These are phyloP conservation scores for Parnassius glacialis DNA, from an alignment of 2,888 invertebrate species.

Conservation along the genomic window DNA sequence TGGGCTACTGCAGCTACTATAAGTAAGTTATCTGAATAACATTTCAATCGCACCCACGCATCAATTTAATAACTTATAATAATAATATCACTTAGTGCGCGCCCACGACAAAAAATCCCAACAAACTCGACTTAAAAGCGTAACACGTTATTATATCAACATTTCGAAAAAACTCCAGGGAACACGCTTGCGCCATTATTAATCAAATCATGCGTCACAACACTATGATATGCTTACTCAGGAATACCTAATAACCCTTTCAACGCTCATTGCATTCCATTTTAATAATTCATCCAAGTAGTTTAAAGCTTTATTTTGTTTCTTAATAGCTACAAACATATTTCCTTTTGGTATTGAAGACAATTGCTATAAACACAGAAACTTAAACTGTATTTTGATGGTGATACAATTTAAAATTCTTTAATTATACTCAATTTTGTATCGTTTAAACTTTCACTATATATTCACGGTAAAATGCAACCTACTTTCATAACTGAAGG, in stretches of 20 bases:
- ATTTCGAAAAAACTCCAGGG: slow-evolving; percentile 56
- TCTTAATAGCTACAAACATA: not conserved
- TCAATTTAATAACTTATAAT: slow-evolving; percentile 7
- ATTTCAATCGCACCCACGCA: not conserved
- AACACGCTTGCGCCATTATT: slow-evolving; percentile 75
- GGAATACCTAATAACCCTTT: slow-evolving; percentile 68
- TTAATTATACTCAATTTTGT: slow-evolving; percentile 11
- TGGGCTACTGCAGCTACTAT: not conserved
- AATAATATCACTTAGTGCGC: slow-evolving; percentile 12
- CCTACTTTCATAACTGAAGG: not conserved
- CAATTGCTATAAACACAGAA: not conserved
- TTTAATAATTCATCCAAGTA: slow-evolving; percentile 18
- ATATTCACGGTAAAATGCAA: not conserved
- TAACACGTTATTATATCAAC: slow-evolving; percentile 64
- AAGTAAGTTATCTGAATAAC: not conserved
- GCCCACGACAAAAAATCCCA: slow-evolving; percentile 10
- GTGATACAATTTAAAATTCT: slow-evolving; percentile 37
- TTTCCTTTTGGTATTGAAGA: slow-evolving; percentile 9
- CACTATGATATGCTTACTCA: slow-evolving; percentile 76
- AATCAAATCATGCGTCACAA: slow-evolving; percentile 78
- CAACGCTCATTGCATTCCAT: slow-evolving; percentile 12
- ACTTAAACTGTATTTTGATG: slow-evolving; percentile 5
- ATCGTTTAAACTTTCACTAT: slow-evolving; percentile 2
- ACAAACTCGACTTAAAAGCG: slow-evolving; percentile 47
- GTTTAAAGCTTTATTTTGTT: slow-evolving; percentile 25